phyloP scores from a whole-genome alignment of 2,888 invertebrate genomes.

The Mesoligia furuncula region DNA sequence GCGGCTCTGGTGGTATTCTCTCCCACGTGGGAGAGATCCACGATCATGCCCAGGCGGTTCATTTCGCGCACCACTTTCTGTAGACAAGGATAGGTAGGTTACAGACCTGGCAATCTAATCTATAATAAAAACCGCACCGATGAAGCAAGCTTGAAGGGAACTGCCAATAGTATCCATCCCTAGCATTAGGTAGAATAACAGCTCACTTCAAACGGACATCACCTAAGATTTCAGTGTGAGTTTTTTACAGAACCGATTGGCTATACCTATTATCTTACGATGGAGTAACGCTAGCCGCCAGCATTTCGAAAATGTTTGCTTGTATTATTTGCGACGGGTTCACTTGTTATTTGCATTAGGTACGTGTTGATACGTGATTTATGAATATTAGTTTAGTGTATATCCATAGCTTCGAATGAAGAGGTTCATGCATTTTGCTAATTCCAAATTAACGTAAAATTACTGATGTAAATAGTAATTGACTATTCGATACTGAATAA shows the following conservation, averaged over 20 bases:
- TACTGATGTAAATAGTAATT: background rate
- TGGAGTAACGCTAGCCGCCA: slow-evolving; percentile 22
- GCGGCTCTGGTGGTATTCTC: slow-evolving; percentile 93
- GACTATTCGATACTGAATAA: background rate
- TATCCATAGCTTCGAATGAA: background rate
- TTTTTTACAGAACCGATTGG: background rate
- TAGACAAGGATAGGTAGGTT: slow-evolving; percentile 61
- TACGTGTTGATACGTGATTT: background rate
- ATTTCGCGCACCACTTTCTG: slow-evolving; percentile 94
- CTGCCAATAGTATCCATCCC: no score
- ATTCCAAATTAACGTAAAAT: background rate
- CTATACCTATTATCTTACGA: background rate
- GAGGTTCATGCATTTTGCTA: background rate
- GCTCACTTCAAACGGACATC: background rate
- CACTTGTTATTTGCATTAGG: background rate
- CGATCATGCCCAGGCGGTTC: slow-evolving; percentile 95
- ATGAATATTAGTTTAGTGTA: background rate
- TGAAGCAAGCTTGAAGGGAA: background rate
- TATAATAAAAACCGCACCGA: background rate
- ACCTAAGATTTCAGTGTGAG: background rate
- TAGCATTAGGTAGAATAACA: background rate
- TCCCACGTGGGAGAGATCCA: slow-evolving; percentile 94
- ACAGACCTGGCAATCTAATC: background rate
- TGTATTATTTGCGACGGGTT: background rate
- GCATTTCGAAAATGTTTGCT: slow-evolving; percentile 1